Percentiles rank a stretch among this genome's conserved stretches.
Evolutionary conservation across 2,888 invertebrate species (phyloP).

Genomic region (Metellina segmentata): DNA sequence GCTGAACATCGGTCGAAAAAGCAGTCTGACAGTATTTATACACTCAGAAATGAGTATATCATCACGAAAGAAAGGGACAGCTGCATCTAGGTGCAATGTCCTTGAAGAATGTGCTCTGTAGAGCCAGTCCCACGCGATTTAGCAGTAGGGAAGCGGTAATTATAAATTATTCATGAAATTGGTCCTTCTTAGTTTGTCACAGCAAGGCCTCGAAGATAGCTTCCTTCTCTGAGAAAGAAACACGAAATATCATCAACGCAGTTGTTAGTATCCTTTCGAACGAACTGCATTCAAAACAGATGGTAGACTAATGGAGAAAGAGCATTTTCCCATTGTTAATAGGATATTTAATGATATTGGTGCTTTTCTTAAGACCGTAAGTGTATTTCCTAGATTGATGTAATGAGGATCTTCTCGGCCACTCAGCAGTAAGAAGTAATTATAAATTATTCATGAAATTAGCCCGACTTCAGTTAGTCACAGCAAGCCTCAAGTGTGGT

Average conservation of each 20-base stretch:
- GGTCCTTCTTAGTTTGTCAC: background rate
- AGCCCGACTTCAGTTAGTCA: background rate
- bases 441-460: background rate
- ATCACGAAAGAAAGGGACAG: background rate
- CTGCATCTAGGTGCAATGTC: slow-evolving; percentile 35
- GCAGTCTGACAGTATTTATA: background rate
- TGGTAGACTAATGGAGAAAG: background rate
- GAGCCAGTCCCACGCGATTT: slow-evolving; percentile 54
- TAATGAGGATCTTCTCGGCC: background rate
- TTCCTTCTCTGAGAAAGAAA: background rate
- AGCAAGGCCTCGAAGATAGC: background rate
- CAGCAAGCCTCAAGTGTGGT: background rate
- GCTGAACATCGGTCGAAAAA: too few relatives aligned
- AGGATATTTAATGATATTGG: background rate
- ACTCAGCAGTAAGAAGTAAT: background rate
- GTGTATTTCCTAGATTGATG: background rate
- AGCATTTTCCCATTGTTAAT: background rate
- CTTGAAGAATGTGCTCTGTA: slow-evolving; percentile 26
- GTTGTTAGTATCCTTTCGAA: background rate
- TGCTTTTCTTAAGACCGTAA: background rate
- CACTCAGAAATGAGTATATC: too few relatives aligned
- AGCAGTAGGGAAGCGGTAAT: slow-evolving; percentile 39
- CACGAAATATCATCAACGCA: background rate
- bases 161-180: slow-evolving; percentile 73
- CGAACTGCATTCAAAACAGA: background rate